Conservation (phyloP, 2,797 vertebrate genomes). For the Morus bassanus region DNA sequence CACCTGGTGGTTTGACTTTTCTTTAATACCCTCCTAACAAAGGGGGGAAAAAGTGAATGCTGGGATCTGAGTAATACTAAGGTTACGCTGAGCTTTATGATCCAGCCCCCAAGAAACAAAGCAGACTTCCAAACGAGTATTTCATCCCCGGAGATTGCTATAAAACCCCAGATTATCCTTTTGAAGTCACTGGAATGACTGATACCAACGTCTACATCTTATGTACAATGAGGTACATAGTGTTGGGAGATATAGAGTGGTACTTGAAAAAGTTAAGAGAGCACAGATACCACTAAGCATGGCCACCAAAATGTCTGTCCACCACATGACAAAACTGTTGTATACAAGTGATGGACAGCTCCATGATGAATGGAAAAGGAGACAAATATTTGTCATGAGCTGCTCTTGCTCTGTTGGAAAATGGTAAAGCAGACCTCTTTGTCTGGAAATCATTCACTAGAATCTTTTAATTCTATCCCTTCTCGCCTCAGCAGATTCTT, state of each 20-base stretch:
- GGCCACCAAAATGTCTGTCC: not conserved
- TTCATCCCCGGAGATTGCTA: not conserved
- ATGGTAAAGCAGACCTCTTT: not conserved
- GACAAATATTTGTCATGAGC: not conserved
- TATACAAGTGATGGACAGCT: not conserved
- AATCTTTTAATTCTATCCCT: not conserved
- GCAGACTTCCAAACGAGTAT: not conserved
- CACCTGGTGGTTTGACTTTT: not conserved
- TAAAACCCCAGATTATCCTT: not conserved
- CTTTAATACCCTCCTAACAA: not conserved
- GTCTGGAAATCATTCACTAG: not conserved
- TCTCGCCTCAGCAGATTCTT: slow-evolving; percentile 61
- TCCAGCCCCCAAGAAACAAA: not conserved
- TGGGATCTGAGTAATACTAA: not conserved
- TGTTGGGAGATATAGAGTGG: not conserved
- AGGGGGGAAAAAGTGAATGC: not conserved
- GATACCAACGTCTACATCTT: not conserved
- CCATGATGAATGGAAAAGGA: not conserved
- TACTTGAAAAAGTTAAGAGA: not conserved
- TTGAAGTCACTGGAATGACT: not conserved
- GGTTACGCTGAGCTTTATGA: not conserved
- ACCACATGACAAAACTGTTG: not conserved
- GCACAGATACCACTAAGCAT: not conserved
- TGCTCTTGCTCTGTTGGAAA: not conserved
- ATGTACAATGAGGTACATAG: not conserved